phyloP scores from a whole-genome alignment of 2,797 vertebrate species.

The Falco columbarius region DNA sequence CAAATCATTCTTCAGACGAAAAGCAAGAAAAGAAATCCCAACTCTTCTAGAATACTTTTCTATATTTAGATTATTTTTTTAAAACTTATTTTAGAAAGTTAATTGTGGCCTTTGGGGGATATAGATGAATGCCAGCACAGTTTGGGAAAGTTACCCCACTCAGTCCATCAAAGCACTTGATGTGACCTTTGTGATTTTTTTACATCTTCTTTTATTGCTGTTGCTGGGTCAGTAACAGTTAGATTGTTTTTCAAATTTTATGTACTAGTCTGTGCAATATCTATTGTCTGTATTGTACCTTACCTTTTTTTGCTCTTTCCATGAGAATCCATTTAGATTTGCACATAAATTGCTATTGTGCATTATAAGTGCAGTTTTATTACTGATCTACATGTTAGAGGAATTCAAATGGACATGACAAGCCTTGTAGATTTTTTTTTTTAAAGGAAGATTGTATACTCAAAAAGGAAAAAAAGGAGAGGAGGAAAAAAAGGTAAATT shows the following conservation, averaged over 20 bases:
- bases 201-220: not conserved
- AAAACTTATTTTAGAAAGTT: not conserved
- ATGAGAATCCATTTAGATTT: not conserved
- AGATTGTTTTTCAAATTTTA: not conserved
- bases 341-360: not conserved
- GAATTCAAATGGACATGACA: not conserved
- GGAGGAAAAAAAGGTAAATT: not conserved
- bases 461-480: not conserved
- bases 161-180: not conserved
- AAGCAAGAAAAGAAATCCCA: not conserved
- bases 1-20: not conserved
- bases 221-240: not conserved
- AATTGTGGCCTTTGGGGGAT: not conserved
- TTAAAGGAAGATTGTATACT: not conserved
- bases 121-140: not conserved
- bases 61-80: not conserved
- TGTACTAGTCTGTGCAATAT: not conserved
- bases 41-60: not conserved
- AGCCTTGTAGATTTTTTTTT: not conserved
- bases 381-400: not conserved
- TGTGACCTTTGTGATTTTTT: not conserved
- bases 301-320: not conserved
- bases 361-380: not conserved
- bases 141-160: not conserved
- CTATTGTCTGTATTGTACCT: not conserved